Conservation (phyloP, 2,888 invertebrate species). For the Rotaria macrura region DNA sequence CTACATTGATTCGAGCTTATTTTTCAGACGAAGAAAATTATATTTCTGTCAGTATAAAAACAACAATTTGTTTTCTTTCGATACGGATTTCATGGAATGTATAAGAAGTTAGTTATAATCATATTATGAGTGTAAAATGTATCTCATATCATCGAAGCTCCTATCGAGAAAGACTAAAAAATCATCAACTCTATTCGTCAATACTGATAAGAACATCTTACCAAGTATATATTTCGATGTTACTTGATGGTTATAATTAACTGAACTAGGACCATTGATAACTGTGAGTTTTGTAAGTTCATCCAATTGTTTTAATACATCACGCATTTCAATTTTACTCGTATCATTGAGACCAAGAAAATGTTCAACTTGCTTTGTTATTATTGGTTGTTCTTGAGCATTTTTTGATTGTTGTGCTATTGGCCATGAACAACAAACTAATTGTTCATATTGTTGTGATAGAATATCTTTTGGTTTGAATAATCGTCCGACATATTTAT, state of each 20-base stretch:
- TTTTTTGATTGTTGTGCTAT: constrained; percentile 24
- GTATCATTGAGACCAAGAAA: constrained; percentile 28
- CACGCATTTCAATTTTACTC: constrained; percentile 22
- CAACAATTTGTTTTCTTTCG: too few species aligned
- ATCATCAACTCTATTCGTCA: too few species aligned
- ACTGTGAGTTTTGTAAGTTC: constrained; percentile 22
- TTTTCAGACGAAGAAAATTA: too few species aligned
- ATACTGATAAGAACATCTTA: too few species aligned
- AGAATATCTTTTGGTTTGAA: constrained; percentile 31
- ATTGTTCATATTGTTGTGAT: constrained; percentile 26
- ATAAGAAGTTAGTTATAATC: too few species aligned
- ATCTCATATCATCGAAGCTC: too few species aligned
- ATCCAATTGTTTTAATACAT: constrained; percentile 26
- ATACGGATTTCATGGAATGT: too few species aligned
- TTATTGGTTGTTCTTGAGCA: constrained; percentile 18
- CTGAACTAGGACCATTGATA: background rate
- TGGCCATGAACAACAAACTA: constrained; percentile 20
- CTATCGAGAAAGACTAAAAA: too few species aligned
- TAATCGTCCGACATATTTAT: constrained; percentile 24
- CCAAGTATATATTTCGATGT: constrained; percentile 5
- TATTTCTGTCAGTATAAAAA: too few species aligned
- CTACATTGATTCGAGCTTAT: too few species aligned
- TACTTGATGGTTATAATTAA: background rate
- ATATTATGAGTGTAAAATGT: too few species aligned
- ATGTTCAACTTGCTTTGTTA: constrained; percentile 30